phyloP scores from a whole-genome alignment of 2,888 invertebrate species.

The Diplazon laetatorius region DNA sequence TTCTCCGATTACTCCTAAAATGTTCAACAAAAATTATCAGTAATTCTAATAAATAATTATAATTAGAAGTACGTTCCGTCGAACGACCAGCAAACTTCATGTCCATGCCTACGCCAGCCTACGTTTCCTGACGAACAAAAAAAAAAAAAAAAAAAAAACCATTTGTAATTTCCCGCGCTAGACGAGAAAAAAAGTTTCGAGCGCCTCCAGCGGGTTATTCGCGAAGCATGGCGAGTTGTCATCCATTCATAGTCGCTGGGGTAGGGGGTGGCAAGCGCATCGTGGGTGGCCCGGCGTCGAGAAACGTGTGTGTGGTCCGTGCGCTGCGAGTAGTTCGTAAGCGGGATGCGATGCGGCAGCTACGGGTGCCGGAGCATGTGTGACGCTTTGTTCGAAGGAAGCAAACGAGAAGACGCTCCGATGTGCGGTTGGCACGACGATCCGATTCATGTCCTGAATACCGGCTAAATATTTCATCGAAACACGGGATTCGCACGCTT shows the following conservation, averaged over 20 bases:
- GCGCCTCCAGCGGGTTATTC: constrained; percentile 62
- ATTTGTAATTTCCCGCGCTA: constrained; percentile 35
- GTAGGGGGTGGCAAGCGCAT: constrained; percentile 62
- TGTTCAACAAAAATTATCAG: too few relatives aligned
- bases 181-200: neutral
- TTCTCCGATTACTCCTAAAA: too few relatives aligned
- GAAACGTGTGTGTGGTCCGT: constrained; percentile 75
- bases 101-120: too few relatives aligned
- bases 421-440: constrained; percentile 55
- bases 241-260: constrained; percentile 49
- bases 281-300: constrained; percentile 76
- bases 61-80: too few relatives aligned
- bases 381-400: constrained; percentile 72
- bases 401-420: constrained; percentile 66
- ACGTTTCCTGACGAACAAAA: too few relatives aligned
- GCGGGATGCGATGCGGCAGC: constrained; percentile 70
- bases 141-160: too few relatives aligned
- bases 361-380: constrained; percentile 71
- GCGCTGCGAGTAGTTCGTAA: constrained; percentile 72
- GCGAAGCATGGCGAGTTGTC: constrained; percentile 50
- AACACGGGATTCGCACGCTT: constrained; percentile 32
- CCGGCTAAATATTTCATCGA: constrained; percentile 27
- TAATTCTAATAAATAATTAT: too few relatives aligned
- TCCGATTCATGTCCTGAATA: constrained; percentile 33
- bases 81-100: too few relatives aligned